phyloP scores from a whole-genome alignment of 2,797 vertebrate genomes.

The Ictinia mississippiensis region DNA sequence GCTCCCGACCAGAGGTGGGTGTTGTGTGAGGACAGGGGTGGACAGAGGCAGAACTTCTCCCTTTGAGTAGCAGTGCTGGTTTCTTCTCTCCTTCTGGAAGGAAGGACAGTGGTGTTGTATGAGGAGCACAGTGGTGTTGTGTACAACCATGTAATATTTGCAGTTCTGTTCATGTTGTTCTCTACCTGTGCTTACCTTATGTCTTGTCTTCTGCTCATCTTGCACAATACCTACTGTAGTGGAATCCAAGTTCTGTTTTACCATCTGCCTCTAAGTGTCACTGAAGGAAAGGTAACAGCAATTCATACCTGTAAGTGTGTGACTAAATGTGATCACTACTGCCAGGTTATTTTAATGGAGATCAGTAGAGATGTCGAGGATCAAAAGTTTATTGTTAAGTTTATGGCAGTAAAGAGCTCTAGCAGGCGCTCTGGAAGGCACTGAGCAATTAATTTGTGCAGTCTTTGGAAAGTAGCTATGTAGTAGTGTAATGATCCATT shows the following conservation, averaged over 20 bases:
- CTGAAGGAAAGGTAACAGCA: neutral
- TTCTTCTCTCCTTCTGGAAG: neutral
- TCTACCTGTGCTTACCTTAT: neutral
- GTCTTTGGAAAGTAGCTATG: neutral
- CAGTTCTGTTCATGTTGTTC: neutral
- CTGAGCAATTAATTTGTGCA: neutral
- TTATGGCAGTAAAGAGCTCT: neutral
- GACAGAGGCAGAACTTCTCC: neutral
- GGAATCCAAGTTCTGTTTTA: neutral
- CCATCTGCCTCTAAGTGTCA: neutral
- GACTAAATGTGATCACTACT: neutral
- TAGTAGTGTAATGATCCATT: neutral
- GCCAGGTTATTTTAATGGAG: neutral
- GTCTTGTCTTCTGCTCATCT: neutral
- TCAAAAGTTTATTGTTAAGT: neutral
- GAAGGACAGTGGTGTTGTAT: too few relatives aligned
- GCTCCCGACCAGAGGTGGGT: neutral
- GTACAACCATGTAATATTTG: neutral
- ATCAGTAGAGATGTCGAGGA: neutral
- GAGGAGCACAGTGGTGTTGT: neutral
- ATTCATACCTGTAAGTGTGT: neutral
- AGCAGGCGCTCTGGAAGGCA: neutral
- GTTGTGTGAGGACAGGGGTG: fast-evolving
- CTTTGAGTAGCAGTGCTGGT: neutral
- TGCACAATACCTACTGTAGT: neutral